Evolutionary conservation across 2,113 vertebrate species (phyloP).

Genomic region (Laticauda laticaudata): DNA sequence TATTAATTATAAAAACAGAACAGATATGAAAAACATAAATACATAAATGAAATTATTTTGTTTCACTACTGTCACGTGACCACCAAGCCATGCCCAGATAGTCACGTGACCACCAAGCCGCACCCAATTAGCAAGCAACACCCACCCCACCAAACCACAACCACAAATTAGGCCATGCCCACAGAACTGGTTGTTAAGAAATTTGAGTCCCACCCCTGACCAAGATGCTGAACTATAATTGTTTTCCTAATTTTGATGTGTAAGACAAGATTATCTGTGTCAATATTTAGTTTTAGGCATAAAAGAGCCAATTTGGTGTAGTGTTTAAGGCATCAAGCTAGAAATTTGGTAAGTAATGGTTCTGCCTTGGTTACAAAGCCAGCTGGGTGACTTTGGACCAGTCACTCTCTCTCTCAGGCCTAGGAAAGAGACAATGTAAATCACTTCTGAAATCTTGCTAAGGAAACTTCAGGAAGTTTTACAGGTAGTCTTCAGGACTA

Average conservation of each 20-base stretch:
- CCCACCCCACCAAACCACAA: too few relatives aligned
- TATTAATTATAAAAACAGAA: too few relatives aligned
- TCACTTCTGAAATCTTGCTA: not conserved
- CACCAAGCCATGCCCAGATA: too few relatives aligned
- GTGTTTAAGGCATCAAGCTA: not conserved
- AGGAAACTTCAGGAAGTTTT: not conserved
- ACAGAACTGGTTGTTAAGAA: too few relatives aligned
- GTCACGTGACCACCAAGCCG: too few relatives aligned
- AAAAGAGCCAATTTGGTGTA: not conserved
- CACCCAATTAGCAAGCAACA: too few relatives aligned
- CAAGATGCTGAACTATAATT: not conserved
- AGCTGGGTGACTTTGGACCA: not conserved
- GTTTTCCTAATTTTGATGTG: not conserved
- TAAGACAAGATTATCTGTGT: not conserved
- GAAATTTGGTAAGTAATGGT: not conserved
- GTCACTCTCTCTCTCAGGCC: not conserved
- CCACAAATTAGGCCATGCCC: too few relatives aligned
- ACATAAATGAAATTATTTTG: too few relatives aligned
- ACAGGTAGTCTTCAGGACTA: not conserved
- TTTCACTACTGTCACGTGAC: too few relatives aligned
- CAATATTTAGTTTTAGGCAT: not conserved
- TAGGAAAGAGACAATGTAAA: not conserved
- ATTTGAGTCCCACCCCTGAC: too few relatives aligned
- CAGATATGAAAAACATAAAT: too few relatives aligned
- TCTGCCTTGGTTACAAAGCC: not conserved